These are phyloP conservation scores for Poecilia wingei DNA, from an alignment of 2,797 vertebrate species.

Conservation along the genomic window DNA sequence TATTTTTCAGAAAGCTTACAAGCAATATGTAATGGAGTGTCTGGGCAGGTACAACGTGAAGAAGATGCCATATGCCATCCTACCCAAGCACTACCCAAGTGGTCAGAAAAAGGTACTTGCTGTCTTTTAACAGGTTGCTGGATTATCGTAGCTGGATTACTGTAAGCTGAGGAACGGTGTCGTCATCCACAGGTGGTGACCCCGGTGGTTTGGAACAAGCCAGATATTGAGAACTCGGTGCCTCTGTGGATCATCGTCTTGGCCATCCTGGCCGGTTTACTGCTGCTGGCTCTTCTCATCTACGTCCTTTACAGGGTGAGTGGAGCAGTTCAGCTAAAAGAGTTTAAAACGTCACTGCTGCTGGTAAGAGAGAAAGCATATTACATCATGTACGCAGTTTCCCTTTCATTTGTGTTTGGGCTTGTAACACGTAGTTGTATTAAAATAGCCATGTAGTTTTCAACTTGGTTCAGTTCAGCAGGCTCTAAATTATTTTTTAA, in stretches of 20 bases:
- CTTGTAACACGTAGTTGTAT: background rate
- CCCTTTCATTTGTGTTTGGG: background rate
- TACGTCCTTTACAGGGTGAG: constrained; percentile 93
- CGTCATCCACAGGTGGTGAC: constrained; percentile 82
- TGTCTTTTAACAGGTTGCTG: background rate
- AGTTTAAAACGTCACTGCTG: background rate
- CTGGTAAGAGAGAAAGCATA: background rate
- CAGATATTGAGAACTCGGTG: constrained; percentile 85
- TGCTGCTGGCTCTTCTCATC: constrained; percentile 91
- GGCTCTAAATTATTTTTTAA: no score
- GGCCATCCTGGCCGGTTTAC: constrained; percentile 89
- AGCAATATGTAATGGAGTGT: constrained; percentile 86
- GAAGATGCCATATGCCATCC: constrained; percentile 89
- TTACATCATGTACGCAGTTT: background rate
- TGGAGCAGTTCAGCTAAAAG: constrained; percentile 8
- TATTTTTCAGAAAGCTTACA: constrained; percentile 81
- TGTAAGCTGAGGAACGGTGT: background rate
- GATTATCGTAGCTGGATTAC: background rate
- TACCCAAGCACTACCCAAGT: constrained; percentile 78
- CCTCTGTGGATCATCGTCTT: constrained; percentile 95
- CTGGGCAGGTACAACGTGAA: constrained; percentile 83
- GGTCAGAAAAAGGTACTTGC: constrained; percentile 84
- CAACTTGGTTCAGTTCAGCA: no score
- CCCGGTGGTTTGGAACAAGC: constrained; percentile 87
- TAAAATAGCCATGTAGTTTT: background rate